phyloP scores from a whole-genome alignment of 2,113 vertebrate genomes.

The Xenus cinereus region DNA sequence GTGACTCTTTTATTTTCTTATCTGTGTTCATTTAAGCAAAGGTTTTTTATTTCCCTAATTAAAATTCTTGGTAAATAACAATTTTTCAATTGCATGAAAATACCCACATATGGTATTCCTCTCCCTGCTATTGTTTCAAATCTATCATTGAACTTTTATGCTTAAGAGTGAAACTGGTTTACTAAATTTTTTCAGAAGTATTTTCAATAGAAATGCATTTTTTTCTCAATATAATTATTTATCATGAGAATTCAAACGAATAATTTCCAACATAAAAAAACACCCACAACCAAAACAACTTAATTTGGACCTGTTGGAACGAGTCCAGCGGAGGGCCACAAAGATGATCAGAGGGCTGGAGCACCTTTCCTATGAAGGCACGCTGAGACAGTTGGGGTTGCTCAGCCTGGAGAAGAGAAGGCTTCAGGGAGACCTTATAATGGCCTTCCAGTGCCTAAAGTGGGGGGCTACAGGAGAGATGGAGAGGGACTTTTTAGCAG shows the following conservation, averaged over 20 bases:
- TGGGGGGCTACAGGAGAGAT: no score
- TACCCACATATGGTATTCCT: neutral
- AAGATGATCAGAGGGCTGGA: no score
- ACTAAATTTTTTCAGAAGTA: neutral
- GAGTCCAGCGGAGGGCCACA: no score
- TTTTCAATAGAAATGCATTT: neutral
- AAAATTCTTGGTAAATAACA: neutral
- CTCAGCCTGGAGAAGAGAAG: no score
- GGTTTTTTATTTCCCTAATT: neutral
- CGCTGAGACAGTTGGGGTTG: no score
- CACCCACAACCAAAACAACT: neutral
- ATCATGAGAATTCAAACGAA: neutral
- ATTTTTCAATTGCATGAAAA: neutral
- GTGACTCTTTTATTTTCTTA: neutral
- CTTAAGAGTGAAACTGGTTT: neutral
- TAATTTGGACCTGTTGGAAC: neutral
- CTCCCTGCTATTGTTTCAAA: neutral
- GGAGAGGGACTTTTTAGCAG: no score
- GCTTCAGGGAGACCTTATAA: no score
- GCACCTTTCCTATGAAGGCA: no score
- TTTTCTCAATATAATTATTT: neutral
- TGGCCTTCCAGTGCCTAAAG: no score
- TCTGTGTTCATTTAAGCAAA: neutral
- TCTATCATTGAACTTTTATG: neutral
- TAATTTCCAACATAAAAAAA: neutral